phyloP scores from a whole-genome alignment of 2,113 vertebrate genomes.

The Poeciliopsis prolifica region DNA sequence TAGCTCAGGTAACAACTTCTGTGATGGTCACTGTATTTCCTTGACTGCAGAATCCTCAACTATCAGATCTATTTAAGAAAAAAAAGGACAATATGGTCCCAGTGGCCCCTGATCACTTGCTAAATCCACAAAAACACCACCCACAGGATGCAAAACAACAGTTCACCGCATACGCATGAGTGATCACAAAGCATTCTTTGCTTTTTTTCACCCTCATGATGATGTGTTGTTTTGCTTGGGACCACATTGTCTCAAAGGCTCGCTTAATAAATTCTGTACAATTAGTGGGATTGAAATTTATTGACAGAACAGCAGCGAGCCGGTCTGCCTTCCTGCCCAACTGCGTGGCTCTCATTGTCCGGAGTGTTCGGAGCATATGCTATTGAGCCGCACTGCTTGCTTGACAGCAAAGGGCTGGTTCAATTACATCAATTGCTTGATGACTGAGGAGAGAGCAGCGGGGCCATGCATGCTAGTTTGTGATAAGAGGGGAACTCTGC shows the following conservation, averaged over 20 bases:
- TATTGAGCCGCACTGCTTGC: slow-evolving; percentile 82
- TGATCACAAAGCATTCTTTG: slow-evolving; percentile 41
- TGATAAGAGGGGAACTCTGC: slow-evolving; percentile 89
- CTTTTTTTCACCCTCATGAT: slow-evolving; percentile 67
- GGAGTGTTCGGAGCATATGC: slow-evolving; percentile 82
- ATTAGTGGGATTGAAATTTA: slow-evolving; percentile 99
- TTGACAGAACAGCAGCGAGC: slow-evolving; percentile 86
- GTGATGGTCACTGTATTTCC: neutral
- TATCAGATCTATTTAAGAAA: slow-evolving; percentile 1
- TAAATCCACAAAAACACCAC: slow-evolving; percentile 31
- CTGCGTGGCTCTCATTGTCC: slow-evolving; percentile 90
- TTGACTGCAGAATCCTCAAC: slow-evolving; percentile 5
- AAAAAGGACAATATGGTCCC: slow-evolving; percentile 15
- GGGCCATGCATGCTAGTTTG: slow-evolving; percentile 95
- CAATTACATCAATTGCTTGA: slow-evolving; percentile 95
- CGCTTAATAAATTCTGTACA: slow-evolving; percentile 88
- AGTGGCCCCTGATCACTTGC: slow-evolving; percentile 19
- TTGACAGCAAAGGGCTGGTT: slow-evolving; percentile 87
- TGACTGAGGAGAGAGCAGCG: slow-evolving; percentile 91
- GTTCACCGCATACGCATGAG: slow-evolving; percentile 38
- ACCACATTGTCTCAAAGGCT: slow-evolving; percentile 75
- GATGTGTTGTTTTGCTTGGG: slow-evolving; percentile 74
- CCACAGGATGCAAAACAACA: slow-evolving; percentile 48
- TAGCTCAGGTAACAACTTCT: neutral
- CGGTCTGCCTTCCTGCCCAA: slow-evolving; percentile 70